Conservation (phyloP, 2,888 invertebrate genomes). For the Dioctria rufipes region DNA sequence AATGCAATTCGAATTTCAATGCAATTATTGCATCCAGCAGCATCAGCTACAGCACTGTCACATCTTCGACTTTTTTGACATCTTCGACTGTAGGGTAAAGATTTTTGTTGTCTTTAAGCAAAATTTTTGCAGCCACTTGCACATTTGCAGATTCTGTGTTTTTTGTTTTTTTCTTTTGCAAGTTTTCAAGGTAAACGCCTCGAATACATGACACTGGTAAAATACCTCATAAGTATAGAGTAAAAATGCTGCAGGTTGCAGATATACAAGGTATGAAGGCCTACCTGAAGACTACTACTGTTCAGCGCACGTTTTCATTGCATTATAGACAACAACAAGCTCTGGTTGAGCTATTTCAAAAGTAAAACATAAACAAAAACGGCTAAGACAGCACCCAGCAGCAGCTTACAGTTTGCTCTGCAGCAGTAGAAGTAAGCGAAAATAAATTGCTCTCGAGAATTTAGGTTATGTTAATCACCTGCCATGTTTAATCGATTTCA, state of each 20-base stretch:
- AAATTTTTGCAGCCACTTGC: neutral
- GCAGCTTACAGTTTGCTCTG: neutral
- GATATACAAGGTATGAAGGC: too few relatives aligned
- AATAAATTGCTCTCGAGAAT: constrained; percentile 22
- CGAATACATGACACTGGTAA: neutral
- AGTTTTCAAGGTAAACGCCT: constrained; percentile 56
- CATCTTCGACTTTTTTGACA: neutral
- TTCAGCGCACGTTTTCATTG: neutral
- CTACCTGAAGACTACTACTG: too few relatives aligned
- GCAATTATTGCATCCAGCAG: too few relatives aligned
- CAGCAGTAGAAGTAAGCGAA: constrained; percentile 22
- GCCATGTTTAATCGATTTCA: constrained; percentile 54
- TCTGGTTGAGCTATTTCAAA: neutral
- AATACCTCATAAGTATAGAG: neutral
- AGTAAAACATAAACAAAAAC: constrained; percentile 41
- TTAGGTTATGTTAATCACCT: constrained; percentile 55
- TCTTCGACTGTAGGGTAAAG: neutral
- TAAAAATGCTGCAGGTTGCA: too few relatives aligned
- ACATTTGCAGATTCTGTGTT: neutral
- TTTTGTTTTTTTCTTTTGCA: neutral
- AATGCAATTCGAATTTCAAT: neutral
- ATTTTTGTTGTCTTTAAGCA: neutral
- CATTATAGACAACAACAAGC: neutral
- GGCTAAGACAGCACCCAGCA: constrained; percentile 14
- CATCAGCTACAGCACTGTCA: neutral